Conservation (phyloP, 2,888 invertebrate species). For the Athrips mouffetella region DNA sequence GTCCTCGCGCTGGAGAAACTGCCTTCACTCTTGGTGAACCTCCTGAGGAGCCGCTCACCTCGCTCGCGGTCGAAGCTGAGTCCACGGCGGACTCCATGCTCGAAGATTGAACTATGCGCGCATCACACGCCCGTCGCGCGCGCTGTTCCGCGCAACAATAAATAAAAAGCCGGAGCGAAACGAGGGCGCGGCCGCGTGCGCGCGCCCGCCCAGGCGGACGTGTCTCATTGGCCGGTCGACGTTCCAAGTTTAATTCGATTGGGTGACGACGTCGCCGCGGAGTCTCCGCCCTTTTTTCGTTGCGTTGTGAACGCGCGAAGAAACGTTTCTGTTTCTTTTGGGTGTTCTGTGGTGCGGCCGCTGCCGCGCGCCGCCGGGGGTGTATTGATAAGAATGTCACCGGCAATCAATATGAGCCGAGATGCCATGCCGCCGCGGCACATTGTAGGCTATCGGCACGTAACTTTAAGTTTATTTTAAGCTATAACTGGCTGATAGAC, state of each 20-base stretch:
- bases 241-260: conserved; percentile 49
- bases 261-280: conserved; percentile 52
- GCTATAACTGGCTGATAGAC: no score
- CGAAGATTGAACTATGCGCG: conserved; percentile 60
- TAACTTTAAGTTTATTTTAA: neutral
- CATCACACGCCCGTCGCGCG: conserved; percentile 81
- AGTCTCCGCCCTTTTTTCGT: conserved; percentile 75
- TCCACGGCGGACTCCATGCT: conserved; percentile 79
- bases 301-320: conserved; percentile 70
- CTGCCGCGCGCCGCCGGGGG: conserved; percentile 58
- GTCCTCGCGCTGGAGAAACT: conserved; percentile 65
- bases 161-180: conserved; percentile 81
- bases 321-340: conserved; percentile 81
- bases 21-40: conserved; percentile 74
- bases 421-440: conserved; percentile 42
- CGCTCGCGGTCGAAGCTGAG: conserved; percentile 78
- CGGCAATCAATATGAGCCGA: conserved; percentile 80
- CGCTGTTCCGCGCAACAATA: conserved; percentile 84
- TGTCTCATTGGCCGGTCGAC: conserved; percentile 63
- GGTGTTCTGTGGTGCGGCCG: conserved; percentile 70
- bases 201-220: conserved; percentile 64
- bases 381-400: conserved; percentile 83
- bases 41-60: conserved; percentile 72
- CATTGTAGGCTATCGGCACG: conserved; percentile 22
- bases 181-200: conserved; percentile 77